phyloP scores from a whole-genome alignment of 2,888 invertebrate genomes.

The Ophioninae sp. region DNA sequence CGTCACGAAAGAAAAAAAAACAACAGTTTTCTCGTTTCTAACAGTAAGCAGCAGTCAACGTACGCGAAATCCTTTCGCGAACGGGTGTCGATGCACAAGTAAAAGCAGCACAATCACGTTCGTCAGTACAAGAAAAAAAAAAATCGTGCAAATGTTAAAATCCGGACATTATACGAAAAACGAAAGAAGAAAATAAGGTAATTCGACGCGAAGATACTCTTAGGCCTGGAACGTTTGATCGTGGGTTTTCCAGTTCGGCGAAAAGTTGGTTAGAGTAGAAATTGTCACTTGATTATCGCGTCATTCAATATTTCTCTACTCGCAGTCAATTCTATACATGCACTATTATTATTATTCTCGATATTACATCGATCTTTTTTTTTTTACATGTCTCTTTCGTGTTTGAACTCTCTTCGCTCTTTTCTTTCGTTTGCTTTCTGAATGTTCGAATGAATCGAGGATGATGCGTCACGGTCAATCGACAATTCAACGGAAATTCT shows the following conservation, averaged over 20 bases:
- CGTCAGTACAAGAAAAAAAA: constrained; percentile 17
- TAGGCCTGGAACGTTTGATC: background rate
- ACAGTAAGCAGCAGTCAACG: constrained; percentile 14
- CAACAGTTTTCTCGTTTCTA: background rate
- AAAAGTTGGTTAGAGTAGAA: constrained; percentile 53
- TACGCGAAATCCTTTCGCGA: constrained; percentile 28
- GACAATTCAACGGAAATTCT: background rate
- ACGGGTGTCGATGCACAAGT: background rate
- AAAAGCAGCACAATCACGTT: constrained; percentile 32
- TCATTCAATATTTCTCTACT: constrained; percentile 59
- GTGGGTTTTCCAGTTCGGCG: constrained; percentile 7
- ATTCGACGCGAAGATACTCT: background rate
- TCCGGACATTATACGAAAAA: background rate
- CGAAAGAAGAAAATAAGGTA: background rate
- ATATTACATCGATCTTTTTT: constrained; percentile 53
- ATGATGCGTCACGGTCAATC: background rate
- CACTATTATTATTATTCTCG: constrained; percentile 58
- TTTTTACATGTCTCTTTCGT: constrained; percentile 35
- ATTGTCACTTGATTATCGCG: constrained; percentile 50
- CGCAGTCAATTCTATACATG: constrained; percentile 49
- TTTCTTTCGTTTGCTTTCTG: constrained; percentile 28
- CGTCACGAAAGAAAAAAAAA: background rate
- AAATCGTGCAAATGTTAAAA: constrained; percentile 35
- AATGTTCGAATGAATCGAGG: constrained; percentile 7
- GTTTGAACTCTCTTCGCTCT: constrained; percentile 43